Percentiles rank a stretch among this genome's conserved stretches.
Evolutionary conservation across 2,113 vertebrate genomes (phyloP).

Genomic region (Daphoenositta chrysoptera): DNA sequence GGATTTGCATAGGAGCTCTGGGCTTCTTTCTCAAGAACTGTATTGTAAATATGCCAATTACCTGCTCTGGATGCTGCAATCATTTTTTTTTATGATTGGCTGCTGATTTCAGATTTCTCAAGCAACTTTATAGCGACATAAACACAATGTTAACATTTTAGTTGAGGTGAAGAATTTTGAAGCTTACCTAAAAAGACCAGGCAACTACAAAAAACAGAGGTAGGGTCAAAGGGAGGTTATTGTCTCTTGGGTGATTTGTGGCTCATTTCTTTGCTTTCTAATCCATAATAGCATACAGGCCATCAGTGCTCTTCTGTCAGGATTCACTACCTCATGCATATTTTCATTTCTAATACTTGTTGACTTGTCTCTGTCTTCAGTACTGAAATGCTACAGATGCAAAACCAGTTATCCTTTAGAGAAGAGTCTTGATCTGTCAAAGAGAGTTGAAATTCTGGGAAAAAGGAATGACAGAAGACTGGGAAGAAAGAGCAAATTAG

Average conservation of each 20-base stretch:
- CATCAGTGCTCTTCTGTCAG: not conserved
- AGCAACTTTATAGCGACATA: not conserved
- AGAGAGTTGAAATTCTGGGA: not conserved
- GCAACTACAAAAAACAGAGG: not conserved
- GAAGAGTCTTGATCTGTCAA: not conserved
- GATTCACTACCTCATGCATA: not conserved
- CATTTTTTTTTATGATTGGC: not conserved
- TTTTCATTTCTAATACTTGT: not conserved
- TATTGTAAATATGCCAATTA: not conserved
- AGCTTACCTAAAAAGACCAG: not conserved
- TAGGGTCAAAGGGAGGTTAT: not conserved
- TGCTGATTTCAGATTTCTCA: slow-evolving; percentile 1
- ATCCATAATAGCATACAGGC: not conserved
- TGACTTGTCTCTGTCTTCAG: not conserved
- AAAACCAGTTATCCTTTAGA: not conserved
- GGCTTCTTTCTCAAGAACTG: not conserved
- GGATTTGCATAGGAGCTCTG: not conserved
- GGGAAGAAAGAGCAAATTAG: not conserved
- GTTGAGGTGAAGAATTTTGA: not conserved
- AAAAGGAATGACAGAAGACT: not conserved
- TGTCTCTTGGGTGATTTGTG: not conserved
- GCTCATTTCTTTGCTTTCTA: not conserved
- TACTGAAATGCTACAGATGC: not conserved
- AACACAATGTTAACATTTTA: not conserved
- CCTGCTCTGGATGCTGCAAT: not conserved